Evolutionary conservation across 2,797 vertebrate species (phyloP), one percentile per base, ranked within the genome.

Genomic region (Lithobates pipiens): DNA sequence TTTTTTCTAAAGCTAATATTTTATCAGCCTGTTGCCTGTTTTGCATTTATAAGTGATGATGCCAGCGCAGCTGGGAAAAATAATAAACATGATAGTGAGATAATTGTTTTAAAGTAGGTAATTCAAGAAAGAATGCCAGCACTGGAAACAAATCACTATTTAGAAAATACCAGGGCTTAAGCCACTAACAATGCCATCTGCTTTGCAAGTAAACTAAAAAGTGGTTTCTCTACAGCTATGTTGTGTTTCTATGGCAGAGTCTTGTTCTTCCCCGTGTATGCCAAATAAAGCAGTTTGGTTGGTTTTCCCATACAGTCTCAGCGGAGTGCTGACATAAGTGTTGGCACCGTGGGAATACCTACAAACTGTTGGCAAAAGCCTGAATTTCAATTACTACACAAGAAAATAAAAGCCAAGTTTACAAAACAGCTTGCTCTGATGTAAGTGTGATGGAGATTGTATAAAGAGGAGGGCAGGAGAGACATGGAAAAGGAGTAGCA

Each of bases 331-430:
- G 76, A 85, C 83, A 85, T 85, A 65, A 78, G 76, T 65, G 39
- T 29, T 85, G 76, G 76, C 76, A 85, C 27, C 50, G 57, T 78
- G 83, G 76, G 69, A 79, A 85, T 74, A 79, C 83, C 83, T 85
- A 39, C 69, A 67, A 15, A 73, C 18, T 50, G 65, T 67, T 85
- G 83, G 50, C 83, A 85, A 72, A 85, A 74, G 39, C 57, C 34
- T 25, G 25, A 39, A 79, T 67, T 80, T 74, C 83, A 65, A 61
- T 85, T 73, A 85, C 76, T 25, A 68, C 69, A 74, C 69, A 79
- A 36, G 18, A 79, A 79, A 74, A 61, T 57, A 46, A 79, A 36
- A 79, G 63, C 50, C 67, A 74, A 27, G 42, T 79, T 85, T 79
- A 80, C 76, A 73, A 85, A 85, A 85, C 83, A 85, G 54, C 78